Percentiles rank a stretch among this genome's conserved stretches.
These are phyloP conservation scores for Scomber colias DNA, from an alignment of 2,113 vertebrate species.

Conservation along the genomic window DNA sequence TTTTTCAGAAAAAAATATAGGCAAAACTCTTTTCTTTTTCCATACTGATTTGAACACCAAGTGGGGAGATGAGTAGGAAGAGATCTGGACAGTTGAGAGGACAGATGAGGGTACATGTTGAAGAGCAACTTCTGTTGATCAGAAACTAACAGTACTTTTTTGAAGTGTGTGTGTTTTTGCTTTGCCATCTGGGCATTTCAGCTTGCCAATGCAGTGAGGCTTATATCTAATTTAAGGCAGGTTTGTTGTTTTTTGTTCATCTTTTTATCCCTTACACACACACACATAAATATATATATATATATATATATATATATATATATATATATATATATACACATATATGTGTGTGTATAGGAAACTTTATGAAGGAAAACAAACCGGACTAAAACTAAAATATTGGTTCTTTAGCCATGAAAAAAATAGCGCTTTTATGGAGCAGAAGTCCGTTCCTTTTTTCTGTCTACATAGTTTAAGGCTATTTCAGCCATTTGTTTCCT, in stretches of 20 bases:
- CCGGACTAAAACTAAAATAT: not conserved
- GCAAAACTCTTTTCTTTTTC: not conserved
- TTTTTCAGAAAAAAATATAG: not conserved
- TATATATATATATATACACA: too few relatives aligned
- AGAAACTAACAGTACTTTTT: conserved; percentile 37
- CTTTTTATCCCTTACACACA: conserved; percentile 6
- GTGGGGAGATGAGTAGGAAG: conserved; percentile 24
- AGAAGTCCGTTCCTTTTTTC: not conserved
- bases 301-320: too few relatives aligned
- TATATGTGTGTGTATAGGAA: not conserved
- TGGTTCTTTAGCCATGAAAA: not conserved
- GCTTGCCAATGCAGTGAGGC: conserved; percentile 53
- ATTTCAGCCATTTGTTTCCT: conserved; percentile 42
- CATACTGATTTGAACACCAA: conserved; percentile 13
- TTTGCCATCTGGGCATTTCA: conserved; percentile 64
- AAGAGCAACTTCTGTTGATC: conserved; percentile 35
- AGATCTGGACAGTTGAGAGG: conserved; percentile 45
- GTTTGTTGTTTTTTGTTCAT: conserved; percentile 7
- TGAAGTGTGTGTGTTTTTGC: conserved; percentile 24
- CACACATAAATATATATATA: too few relatives aligned
- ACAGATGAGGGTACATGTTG: conserved; percentile 48
- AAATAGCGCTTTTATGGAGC: conserved; percentile 13
- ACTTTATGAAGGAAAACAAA: conserved; percentile 5
- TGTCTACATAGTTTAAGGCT: conserved; percentile 24
- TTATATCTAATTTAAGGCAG: conserved; percentile 37